A percentile compares a stretch with the other conserved stretches of the same genome.
These are phyloP conservation scores for Zosterops hypoxanthus DNA, from an alignment of 2,113 vertebrate genomes.

Conservation along the genomic window DNA sequence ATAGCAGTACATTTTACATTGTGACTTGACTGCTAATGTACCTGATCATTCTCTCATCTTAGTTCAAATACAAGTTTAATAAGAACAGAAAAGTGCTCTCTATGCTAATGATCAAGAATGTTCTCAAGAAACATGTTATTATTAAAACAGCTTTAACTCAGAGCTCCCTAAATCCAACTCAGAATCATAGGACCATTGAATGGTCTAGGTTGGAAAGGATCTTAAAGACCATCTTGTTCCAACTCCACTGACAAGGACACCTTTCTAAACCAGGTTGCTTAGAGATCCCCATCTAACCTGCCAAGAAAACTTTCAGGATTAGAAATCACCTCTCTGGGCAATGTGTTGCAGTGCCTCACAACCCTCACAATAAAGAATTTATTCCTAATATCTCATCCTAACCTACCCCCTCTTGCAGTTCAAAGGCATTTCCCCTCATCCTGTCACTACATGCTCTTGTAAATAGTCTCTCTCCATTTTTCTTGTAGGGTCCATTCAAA, in stretches of 20 bases:
- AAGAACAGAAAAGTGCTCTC: neutral
- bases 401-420: neutral
- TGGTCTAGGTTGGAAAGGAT: neutral
- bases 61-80: neutral
- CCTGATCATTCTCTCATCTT: neutral
- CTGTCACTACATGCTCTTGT: neutral
- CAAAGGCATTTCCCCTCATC: neutral
- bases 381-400: neutral
- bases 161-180: neutral
- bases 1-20: neutral
- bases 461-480: neutral
- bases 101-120: neutral
- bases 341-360: neutral
- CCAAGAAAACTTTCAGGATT: neutral
- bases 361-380: neutral
- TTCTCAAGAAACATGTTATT: neutral
- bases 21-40: slow-evolving; percentile 46
- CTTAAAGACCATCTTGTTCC: fast-evolving
- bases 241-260: neutral
- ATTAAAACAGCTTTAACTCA: neutral
- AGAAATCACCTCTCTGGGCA: neutral
- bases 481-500: neutral
- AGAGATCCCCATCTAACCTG: neutral
- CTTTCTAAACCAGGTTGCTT: neutral
- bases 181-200: neutral